Evolutionary conservation across 2,797 vertebrate species (phyloP).

Genomic region (Bradypodion ventrale): DNA sequence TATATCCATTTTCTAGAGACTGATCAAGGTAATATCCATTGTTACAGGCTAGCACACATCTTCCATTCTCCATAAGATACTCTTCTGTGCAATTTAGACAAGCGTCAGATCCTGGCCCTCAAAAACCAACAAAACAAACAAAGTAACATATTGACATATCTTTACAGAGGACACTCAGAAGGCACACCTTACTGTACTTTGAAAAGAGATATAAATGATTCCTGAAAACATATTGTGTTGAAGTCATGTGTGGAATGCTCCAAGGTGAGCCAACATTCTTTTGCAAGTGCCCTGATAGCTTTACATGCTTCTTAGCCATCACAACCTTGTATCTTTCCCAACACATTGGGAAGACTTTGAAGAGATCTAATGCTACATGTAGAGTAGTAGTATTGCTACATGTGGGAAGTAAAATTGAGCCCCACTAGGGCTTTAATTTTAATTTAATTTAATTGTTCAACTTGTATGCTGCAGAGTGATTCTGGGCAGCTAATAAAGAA

Average conservation of each 20-base stretch:
- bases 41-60: conserved; percentile 88
- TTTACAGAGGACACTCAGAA: not conserved
- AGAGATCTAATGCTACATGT: not conserved
- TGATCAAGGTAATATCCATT: conserved; percentile 88
- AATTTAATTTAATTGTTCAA: too few species aligned
- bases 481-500: too few species aligned
- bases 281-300: not conserved
- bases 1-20: conserved; percentile 80
- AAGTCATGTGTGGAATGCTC: not conserved
- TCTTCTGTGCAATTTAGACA: conserved; percentile 90
- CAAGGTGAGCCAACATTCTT: not conserved
- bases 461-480: too few species aligned
- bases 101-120: conserved; percentile 90
- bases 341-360: not conserved
- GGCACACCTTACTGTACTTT: not conserved
- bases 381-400: too few species aligned
- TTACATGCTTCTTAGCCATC: not conserved
- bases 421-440: too few species aligned
- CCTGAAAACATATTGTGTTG: not conserved
- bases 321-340: not conserved
- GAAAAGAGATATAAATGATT: not conserved
- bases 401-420: not conserved
- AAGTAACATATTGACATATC: conserved; percentile 29
- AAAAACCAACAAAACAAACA: conserved; percentile 51
- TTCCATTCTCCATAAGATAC: conserved; percentile 92